Evolutionary conservation across 2,113 vertebrate species (phyloP).

Genomic region (Erythrocercus mccallii): DNA sequence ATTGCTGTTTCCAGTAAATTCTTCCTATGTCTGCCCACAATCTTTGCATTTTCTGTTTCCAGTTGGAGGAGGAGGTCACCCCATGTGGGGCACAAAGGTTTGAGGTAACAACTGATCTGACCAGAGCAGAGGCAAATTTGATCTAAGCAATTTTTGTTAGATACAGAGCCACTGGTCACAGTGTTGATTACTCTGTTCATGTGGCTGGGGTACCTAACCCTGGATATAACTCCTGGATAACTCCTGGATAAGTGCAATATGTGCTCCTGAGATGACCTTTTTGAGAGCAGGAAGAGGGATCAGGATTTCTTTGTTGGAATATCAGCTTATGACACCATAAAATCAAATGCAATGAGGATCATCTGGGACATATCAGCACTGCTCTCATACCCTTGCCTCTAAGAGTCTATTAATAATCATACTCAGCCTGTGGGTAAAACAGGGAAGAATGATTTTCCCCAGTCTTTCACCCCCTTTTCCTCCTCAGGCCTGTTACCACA

Average conservation of each 20-base stretch:
- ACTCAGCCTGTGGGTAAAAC: not conserved
- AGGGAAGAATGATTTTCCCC: not conserved
- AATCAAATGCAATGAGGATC: too few relatives aligned
- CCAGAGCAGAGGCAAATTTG: not conserved
- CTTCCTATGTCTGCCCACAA: rapidly evolving
- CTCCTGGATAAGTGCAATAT: too few relatives aligned
- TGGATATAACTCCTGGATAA: too few relatives aligned
- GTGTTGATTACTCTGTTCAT: not conserved
- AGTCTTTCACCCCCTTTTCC: not conserved
- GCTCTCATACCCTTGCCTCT: not conserved
- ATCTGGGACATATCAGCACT: not conserved
- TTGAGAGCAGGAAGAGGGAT: not conserved
- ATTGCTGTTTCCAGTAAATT: not conserved
- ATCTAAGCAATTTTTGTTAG: not conserved
- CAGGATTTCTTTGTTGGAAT: not conserved
- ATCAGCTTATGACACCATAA: not conserved
- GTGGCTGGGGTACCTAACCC: not conserved
- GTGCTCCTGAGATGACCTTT: not conserved
- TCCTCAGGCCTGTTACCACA: not conserved
- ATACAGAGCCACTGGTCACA: not conserved
- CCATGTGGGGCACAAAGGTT: rapidly evolving
- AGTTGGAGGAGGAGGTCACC: rapidly evolving
- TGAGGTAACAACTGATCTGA: not conserved
- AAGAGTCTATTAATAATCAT: not conserved
- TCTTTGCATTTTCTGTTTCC: not conserved